A percentile compares a stretch with the other conserved stretches of the same genome.
phyloP scores from a whole-genome alignment of 2,113 vertebrate genomes.

The Spermophilus dauricus region DNA sequence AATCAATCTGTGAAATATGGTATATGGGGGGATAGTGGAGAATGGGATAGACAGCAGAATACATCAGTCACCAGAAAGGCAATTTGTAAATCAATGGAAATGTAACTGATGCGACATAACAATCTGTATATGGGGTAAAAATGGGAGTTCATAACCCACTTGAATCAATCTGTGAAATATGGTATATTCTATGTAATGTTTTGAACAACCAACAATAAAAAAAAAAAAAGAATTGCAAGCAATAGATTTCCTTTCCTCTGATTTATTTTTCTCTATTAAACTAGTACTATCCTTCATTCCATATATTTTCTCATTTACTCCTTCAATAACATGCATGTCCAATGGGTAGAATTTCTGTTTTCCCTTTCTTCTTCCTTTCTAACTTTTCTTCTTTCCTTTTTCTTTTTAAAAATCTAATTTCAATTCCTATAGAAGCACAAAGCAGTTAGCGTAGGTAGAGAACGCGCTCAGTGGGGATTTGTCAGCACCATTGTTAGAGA shows the following conservation, averaged over 20 bases:
- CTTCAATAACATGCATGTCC: neutral
- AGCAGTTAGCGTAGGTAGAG: neutral
- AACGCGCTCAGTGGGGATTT: neutral
- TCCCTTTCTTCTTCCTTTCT: neutral
- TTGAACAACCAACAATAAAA: no score
- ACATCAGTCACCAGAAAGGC: no score
- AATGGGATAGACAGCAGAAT: no score
- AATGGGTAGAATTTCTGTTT: neutral
- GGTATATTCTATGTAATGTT: no score
- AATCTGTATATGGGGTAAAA: no score
- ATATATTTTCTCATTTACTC: neutral
- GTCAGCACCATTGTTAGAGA: neutral
- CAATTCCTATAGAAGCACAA: neutral
- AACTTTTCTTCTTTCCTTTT: no score
- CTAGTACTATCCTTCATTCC: neutral
- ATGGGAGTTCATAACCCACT: no score
- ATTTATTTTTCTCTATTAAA: slow-evolving; percentile 6
- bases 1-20: no score
- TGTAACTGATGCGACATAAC: no score
- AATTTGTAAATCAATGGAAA: no score
- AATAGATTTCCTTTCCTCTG: neutral
- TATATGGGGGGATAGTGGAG: no score
- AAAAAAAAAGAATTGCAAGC: neutral
- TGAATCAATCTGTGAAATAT: no score
- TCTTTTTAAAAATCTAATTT: neutral